A percentile compares a stretch with the other conserved stretches of the same genome.
Evolutionary conservation across 2,888 invertebrate genomes (phyloP).

Genomic region (Hesperia comma): DNA sequence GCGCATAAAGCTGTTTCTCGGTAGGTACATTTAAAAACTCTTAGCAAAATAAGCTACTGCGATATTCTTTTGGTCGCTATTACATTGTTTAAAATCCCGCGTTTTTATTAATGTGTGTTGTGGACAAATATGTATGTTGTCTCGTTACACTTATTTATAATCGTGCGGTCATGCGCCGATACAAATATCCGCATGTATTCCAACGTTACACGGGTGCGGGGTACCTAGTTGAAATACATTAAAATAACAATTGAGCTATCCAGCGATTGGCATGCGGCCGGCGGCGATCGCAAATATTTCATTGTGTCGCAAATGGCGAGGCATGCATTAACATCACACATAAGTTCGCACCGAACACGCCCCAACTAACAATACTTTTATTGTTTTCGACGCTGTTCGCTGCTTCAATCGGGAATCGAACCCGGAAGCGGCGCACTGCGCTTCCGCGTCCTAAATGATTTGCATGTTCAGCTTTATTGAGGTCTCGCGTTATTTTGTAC

Average conservation of each 20-base stretch:
- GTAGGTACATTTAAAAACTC: no score
- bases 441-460: neutral
- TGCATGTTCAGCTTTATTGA: neutral
- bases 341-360: constrained; percentile 35
- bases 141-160: no score
- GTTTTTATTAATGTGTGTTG: no score
- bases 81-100: no score
- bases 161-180: no score
- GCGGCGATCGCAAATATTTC: constrained; percentile 61
- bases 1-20: no score
- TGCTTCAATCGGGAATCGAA: constrained; percentile 23
- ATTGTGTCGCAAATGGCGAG: constrained; percentile 66
- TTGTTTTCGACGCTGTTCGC: constrained; percentile 24
- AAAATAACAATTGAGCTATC: constrained; percentile 38
- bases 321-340: constrained; percentile 39
- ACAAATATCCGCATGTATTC: no score
- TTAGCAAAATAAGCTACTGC: no score
- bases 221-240: neutral
- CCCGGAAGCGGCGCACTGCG: constrained; percentile 16
- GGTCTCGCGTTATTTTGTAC: neutral
- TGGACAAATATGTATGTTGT: no score
- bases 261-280: constrained; percentile 42
- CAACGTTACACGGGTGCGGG: no score
- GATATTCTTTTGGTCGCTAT: no score
- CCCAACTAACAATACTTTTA: constrained; percentile 20